phyloP scores from a whole-genome alignment of 2,797 vertebrate genomes.

The Tragelaphus eurycerus region DNA sequence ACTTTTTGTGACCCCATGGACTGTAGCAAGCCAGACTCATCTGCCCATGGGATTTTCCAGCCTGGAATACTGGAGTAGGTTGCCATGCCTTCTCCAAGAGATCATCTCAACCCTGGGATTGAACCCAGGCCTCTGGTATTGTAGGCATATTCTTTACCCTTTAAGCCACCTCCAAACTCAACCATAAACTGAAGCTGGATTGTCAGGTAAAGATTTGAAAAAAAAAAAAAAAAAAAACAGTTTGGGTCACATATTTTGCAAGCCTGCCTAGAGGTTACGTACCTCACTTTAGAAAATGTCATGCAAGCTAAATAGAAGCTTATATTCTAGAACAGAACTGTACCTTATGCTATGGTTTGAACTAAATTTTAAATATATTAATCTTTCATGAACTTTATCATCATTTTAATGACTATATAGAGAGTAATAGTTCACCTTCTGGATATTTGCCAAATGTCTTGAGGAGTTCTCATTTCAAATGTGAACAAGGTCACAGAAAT shows the following conservation, averaged over 20 bases:
- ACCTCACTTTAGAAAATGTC: not conserved
- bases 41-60: not conserved
- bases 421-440: not conserved
- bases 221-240: not conserved
- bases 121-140: not conserved
- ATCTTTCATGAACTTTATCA: not conserved
- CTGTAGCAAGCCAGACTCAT: not conserved
- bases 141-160: not conserved
- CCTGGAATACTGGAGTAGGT: not conserved
- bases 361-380: constrained; percentile 5
- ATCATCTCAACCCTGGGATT: not conserved
- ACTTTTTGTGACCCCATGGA: not conserved
- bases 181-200: not conserved
- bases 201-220: not conserved
- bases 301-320: not conserved
- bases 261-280: not conserved
- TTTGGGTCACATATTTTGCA: not conserved
- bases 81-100: not conserved
- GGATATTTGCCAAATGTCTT: not conserved
- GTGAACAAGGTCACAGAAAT: not conserved
- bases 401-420: constrained; percentile 2
- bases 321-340: not conserved
- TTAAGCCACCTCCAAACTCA: not conserved
- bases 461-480: not conserved
- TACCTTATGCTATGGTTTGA: not conserved